Evolutionary conservation across 2,888 invertebrate genomes (phyloP), one percentile per base, ranked within the genome.

Genomic region (Graphium colonna): DNA sequence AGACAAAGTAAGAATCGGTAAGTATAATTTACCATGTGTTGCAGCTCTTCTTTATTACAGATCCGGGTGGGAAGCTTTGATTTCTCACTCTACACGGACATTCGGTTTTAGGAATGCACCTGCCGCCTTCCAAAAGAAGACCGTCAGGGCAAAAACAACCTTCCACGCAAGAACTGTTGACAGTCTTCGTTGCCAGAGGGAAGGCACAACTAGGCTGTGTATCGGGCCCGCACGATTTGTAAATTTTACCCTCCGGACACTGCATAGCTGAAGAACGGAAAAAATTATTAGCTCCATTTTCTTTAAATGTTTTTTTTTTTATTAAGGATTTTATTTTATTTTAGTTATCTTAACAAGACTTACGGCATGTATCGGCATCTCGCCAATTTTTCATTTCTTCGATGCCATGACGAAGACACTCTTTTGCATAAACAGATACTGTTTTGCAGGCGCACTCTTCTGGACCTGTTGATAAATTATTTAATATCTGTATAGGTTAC

Each of bases 61-160:
- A 79, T 0, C 96, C 96, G 0, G 96, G 92, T 36, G 91, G 85
- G 68, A 95, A 96, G 43, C 85, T 90, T 71, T 93, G 94, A 15
- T 95, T 95, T 51, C 95, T 91, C 59, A 95, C 86, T 17, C 91
- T 89, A 64, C 98, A 98, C 0, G 97, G 97, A 67, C 98, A 98
- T 52, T 94, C 87, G 5, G 92, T 91, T 15, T 87, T 88, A 0
- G 90, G 85, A 39, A 97, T 92, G 69, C 97, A 97, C 31, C 91
- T 90, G n/a, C 93, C 93, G 1, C 93, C 92, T 61, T 96, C 94
- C 5, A 95, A 84, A 0, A 96, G 91, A 0, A 93, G 92, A 0
- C 95, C 96, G 12, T 91, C 85, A 0, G 97, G 96, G 73, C 97
- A 97, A 84, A 94, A 96, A 75, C 97, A 97, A 0, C 97, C 97